Base-by-base conservation (phyloP, 2,797 vertebrate species). In the Neostethus bicornis region DNA sequence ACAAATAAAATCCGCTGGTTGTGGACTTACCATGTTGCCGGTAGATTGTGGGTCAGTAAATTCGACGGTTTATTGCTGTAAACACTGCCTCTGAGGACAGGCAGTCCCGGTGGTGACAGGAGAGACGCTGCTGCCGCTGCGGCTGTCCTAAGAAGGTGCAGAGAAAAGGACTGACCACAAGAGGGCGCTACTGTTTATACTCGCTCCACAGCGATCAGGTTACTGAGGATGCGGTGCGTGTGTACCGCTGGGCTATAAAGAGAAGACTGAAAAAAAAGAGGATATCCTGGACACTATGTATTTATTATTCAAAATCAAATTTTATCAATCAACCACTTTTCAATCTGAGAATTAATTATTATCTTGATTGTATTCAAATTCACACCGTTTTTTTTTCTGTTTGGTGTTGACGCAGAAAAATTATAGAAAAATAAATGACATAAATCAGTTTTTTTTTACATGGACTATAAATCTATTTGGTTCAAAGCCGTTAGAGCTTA, bases 1-100 rank as follows among this genome's bases (percentile, higher is more conserved):
- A 32, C 0, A 5, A 50, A 2, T 2, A 14, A 2, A n/a, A 5
- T 19, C 4, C 21, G 17, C 1, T 8, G 2, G 0, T 14, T 8
- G 0, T 12, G 0, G 0, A 64, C 94, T 94, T 81, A 94, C 95
- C 94, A 95, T 95, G 81, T 85, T 85, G 87, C 60, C 89, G 74
- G 91, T 89, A 85, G 90, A 80, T 85, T 70, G 70, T 47, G 69
- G 91, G 89, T 91, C 77, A 83, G 84, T 52, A 54, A 51, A 42
- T 34, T 63, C 20, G 41, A 42, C 60, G 70, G 61, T 5, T 61
- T 77, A 48, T 73, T 70, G 71, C 79, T 72, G 67, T 28, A 23
- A 54, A 79, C 73, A 49, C 88, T 61, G 87, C 87, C 92, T 84
- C 75, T 44, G 73, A 87, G 71, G 86, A 88, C 88, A 88, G 87